A percentile compares a stretch with the other conserved stretches of the same genome.
These are phyloP conservation scores for Drosophila watanabei DNA, from an alignment of 1,140 invertebrate species.

Conservation along the genomic window DNA sequence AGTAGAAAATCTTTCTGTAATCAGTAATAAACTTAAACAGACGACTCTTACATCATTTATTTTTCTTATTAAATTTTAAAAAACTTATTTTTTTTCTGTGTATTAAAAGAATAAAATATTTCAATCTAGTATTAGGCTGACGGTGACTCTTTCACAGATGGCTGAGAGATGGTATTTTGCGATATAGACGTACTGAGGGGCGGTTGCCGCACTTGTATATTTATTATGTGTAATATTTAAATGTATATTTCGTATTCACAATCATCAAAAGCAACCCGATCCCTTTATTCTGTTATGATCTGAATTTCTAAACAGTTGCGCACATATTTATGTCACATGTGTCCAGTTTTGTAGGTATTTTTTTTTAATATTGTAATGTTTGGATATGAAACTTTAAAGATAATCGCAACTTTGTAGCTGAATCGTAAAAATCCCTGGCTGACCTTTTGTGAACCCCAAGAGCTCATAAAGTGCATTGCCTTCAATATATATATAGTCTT, in stretches of 20 bases:
- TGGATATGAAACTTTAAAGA: neutral
- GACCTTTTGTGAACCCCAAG: slow-evolving; percentile 54
- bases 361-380: slow-evolving; percentile 14
- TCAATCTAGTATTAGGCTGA: slow-evolving; percentile 55
- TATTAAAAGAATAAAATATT: slow-evolving; percentile 44
- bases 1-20: fast-evolving
- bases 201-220: slow-evolving; percentile 37
- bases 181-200: slow-evolving; percentile 16
- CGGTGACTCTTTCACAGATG: slow-evolving; percentile 61
- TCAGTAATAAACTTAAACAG: too few relatives aligned
- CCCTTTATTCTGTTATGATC: slow-evolving; percentile 4
- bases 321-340: slow-evolving; percentile 40
- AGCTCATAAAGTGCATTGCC: slow-evolving; percentile 58
- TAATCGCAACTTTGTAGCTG: slow-evolving; percentile 14
- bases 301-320: slow-evolving; percentile 30
- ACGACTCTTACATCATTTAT: too few relatives aligned
- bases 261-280: slow-evolving; percentile 55
- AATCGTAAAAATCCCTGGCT: slow-evolving; percentile 22
- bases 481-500: slow-evolving; percentile 14
- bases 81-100: neutral
- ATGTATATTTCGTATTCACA: slow-evolving; percentile 54
- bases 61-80: neutral
- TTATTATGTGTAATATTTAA: slow-evolving; percentile 65
- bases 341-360: slow-evolving; percentile 1
- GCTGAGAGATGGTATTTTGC: slow-evolving; percentile 53